phyloP scores from a whole-genome alignment of 2,888 invertebrate genomes.

The Aspidapion aeneum region DNA sequence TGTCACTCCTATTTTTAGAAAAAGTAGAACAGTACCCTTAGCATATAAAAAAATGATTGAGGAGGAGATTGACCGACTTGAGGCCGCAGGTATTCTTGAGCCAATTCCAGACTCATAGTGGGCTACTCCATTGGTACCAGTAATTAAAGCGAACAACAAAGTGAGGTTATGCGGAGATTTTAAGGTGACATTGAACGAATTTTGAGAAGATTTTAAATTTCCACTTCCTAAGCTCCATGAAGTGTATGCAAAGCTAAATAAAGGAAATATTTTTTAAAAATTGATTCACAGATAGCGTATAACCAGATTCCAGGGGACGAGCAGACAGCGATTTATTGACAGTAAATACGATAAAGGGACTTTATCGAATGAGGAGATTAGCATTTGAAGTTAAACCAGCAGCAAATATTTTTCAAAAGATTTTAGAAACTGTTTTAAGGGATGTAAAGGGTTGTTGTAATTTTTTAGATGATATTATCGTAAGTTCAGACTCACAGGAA shows the following conservation, averaged over 20 bases:
- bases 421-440: conserved; percentile 35
- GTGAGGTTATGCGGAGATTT: conserved; percentile 29
- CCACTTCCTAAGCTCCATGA: conserved; percentile 13
- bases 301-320: conserved; percentile 36
- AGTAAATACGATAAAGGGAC: conserved; percentile 37
- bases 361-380: conserved; percentile 37
- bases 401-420: conserved; percentile 37
- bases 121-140: conserved; percentile 14
- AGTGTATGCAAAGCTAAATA: conserved; percentile 7
- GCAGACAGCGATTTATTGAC: conserved; percentile 32
- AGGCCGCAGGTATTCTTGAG: conserved; percentile 30
- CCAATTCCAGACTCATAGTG: conserved; percentile 24
- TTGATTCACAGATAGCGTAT: conserved; percentile 30
- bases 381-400: conserved; percentile 33
- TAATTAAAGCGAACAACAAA: conserved; percentile 20
- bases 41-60: conserved; percentile 30
- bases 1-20: conserved; percentile 21
- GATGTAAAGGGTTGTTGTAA: conserved; percentile 31
- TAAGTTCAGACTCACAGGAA: conserved; percentile 27
- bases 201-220: conserved; percentile 6
- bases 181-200: conserved; percentile 11
- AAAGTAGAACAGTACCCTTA: conserved; percentile 32
- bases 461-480: conserved; percentile 37
- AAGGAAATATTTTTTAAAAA: conserved; percentile 28
- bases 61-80: conserved; percentile 20